Evolutionary conservation across 2,888 invertebrate genomes (phyloP).

Genomic region (Cartodere bifasciata): DNA sequence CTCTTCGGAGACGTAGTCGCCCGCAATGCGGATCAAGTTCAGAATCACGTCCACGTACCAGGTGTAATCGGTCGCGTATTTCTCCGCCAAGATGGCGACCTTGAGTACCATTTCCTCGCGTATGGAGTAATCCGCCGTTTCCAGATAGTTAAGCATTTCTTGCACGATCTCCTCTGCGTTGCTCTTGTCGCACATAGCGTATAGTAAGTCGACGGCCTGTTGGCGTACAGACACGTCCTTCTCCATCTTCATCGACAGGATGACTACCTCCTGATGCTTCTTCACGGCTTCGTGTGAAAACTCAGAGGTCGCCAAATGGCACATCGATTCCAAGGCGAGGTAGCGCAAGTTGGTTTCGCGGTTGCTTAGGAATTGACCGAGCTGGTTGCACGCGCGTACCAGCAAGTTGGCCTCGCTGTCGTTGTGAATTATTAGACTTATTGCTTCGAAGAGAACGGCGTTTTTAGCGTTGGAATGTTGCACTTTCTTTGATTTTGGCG

Average conservation of each 20-base stretch:
- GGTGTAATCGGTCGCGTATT: slow-evolving; percentile 98
- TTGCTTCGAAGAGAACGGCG: slow-evolving; percentile 98
- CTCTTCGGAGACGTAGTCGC: slow-evolving; percentile 99
- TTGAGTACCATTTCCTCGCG: slow-evolving; percentile 99
- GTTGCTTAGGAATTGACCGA: slow-evolving; percentile 95
- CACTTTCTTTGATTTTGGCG: slow-evolving; percentile 98
- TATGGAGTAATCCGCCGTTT: slow-evolving; percentile 99
- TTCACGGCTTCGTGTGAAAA: slow-evolving; percentile 99
- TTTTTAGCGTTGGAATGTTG: slow-evolving; percentile 99
- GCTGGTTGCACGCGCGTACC: slow-evolving; percentile 95
- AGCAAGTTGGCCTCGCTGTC: slow-evolving; percentile 94
- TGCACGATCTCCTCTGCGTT: slow-evolving; percentile 99
- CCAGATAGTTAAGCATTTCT: slow-evolving; percentile 97
- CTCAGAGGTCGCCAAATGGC: slow-evolving; percentile 96
- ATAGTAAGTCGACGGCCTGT: slow-evolving; percentile 93
- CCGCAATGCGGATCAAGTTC: slow-evolving; percentile 97
- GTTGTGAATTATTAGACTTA: slow-evolving; percentile 98
- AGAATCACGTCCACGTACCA: slow-evolving; percentile 97
- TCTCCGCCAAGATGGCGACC: slow-evolving; percentile 97
- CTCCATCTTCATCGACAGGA: slow-evolving; percentile 98
- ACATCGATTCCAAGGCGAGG: slow-evolving; percentile 97
- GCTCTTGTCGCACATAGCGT: slow-evolving; percentile 99
- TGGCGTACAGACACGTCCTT: slow-evolving; percentile 97
- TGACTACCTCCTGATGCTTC: slow-evolving; percentile 99
- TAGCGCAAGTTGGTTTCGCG: slow-evolving; percentile 97